phyloP scores from a whole-genome alignment of 2,113 vertebrate species.

The Hoplias malabaricus region DNA sequence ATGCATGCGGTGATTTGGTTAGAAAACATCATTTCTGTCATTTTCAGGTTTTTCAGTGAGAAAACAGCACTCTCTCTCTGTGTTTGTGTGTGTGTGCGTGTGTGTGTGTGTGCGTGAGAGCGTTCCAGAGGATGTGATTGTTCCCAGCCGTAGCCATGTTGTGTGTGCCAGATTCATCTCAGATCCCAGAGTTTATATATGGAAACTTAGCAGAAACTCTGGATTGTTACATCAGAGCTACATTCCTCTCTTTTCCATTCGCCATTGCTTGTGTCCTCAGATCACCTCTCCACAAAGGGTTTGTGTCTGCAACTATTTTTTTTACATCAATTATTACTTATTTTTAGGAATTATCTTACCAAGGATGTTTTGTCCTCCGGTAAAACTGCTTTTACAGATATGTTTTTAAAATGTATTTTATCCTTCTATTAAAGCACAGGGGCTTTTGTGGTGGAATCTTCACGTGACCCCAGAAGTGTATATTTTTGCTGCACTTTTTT shows the following conservation, averaged over 20 bases:
- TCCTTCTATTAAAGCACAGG: too few relatives aligned
- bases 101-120: constrained; percentile 15
- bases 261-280: constrained; percentile 64
- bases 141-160: constrained; percentile 67
- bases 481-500: too few relatives aligned
- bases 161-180: constrained; percentile 66
- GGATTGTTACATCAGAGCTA: constrained; percentile 67
- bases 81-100: constrained; percentile 13
- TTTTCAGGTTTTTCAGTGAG: neutral
- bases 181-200: constrained; percentile 63
- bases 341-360: too few relatives aligned
- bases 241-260: constrained; percentile 64
- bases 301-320: constrained; percentile 27
- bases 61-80: neutral
- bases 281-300: constrained; percentile 58
- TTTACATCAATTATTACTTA: too few relatives aligned
- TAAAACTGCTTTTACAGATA: too few relatives aligned
- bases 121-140: constrained; percentile 62
- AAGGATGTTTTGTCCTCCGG: too few relatives aligned
- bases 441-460: too few relatives aligned
- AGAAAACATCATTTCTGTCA: neutral
- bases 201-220: constrained; percentile 70
- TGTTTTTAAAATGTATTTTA: too few relatives aligned
- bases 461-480: too few relatives aligned
- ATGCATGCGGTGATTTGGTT: neutral